Conservation (phyloP, 2,888 invertebrate genomes). For the Caenorhabditis afra region DNA sequence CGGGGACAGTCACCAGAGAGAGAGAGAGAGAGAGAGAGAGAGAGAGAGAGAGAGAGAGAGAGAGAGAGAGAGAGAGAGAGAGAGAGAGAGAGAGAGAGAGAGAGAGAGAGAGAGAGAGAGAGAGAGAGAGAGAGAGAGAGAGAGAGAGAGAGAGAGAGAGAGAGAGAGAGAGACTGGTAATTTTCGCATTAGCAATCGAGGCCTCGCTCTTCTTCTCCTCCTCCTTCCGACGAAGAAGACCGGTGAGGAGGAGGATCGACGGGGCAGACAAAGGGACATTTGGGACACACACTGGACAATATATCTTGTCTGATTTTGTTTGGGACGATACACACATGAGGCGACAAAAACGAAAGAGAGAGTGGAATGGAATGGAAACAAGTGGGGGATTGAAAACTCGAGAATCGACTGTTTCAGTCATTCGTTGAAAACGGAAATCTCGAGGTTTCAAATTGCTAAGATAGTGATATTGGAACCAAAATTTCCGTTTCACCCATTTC, state of each 20-base stretch:
- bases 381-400: too few species aligned
- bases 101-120: constrained; percentile 7
- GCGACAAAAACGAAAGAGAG: too few species aligned
- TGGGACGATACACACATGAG: too few species aligned
- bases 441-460: too few species aligned
- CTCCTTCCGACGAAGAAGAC: background rate
- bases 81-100: constrained; percentile 4
- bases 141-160: constrained; percentile 9
- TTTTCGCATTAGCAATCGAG: constrained; percentile 59
- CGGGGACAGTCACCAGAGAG: too few species aligned
- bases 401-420: too few species aligned
- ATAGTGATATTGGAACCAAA: background rate
- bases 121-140: constrained; percentile 7
- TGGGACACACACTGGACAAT: background rate
- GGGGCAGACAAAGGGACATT: constrained; percentile 38
- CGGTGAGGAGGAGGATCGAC: too few species aligned
- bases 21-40: constrained; percentile 1
- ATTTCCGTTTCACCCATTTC: background rate
- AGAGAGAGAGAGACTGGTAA: constrained; percentile 51
- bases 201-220: background rate
- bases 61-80: constrained; percentile 7
- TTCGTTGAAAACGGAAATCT: too few species aligned
- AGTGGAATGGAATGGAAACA: too few species aligned
- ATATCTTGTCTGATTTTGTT: too few species aligned
- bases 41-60: background rate